Evolutionary conservation across 2,888 invertebrate genomes (phyloP), one percentile per base, ranked within the genome.

Genomic region (Tanypteryx hageni): DNA sequence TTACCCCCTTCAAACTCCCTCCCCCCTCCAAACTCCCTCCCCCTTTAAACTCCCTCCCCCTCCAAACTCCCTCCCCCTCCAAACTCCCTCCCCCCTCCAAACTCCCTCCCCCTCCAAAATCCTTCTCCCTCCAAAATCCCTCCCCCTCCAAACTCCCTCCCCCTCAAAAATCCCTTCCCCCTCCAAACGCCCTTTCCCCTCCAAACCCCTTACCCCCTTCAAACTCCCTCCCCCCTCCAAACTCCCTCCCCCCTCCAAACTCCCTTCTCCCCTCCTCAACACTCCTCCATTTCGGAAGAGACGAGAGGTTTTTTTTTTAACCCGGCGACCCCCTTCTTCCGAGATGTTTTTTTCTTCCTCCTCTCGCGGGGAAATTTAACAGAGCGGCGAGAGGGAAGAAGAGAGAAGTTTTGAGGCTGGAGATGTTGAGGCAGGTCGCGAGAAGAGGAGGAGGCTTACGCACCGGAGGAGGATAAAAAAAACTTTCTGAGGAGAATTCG

Each of bases 231-330:
- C 44, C 44, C 44, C 44, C n/a, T 44, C 44, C 44, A 1, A 44
- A 44, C 44, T 44, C 44, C 44, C 44, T 44, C 44, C 44, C 44
- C 44, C 44, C n/a, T 44, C 44, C 5, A 1, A 44, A 44, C 44
- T 44, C 44, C 44, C 44, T 5, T 5, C 44, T 44, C 44, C 44
- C 44, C 44, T 44, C 44, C 44, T 44, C 44, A 44, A 1, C 92
- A 31, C 92, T 92, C 83, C 68, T 92, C 76, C 76, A 76, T 76
- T 76, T 76, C 22, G 76, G 76, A 76, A 13, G 76, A 4, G 44
- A 44, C 44, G 44, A 44, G 5, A 44, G 44, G 76, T 27, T 27
- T 27, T 76, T 76, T 76, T 76, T 27, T 22, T n/a, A n/a, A 44
- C 44, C 44, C 1, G 44, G 76, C 22, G 76, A 7, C 76, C 76